These are phyloP conservation scores for Zeugodacus cucurbitae DNA, from an alignment of 1,140 invertebrate species.

Conservation along the genomic window DNA sequence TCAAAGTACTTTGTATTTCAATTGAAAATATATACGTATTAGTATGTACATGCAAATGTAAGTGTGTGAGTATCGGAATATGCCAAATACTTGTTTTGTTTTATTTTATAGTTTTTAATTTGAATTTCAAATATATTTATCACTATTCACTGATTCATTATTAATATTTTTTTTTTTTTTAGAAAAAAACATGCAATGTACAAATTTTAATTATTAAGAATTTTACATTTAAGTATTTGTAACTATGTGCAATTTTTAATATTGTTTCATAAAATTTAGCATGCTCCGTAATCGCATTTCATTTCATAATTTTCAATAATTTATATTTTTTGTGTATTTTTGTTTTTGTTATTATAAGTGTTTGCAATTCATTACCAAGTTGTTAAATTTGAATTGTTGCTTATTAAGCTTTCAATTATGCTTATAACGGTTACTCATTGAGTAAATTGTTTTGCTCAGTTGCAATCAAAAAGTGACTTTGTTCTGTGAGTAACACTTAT, in stretches of 20 bases:
- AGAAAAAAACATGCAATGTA: slow-evolving; percentile 37
- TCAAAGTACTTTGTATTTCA: too few relatives aligned
- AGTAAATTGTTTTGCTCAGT: slow-evolving; percentile 9
- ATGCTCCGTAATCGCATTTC: neutral
- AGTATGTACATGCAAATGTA: too few relatives aligned
- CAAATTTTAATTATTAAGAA: slow-evolving; percentile 20
- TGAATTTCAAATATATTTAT: neutral
- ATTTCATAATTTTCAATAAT: neutral
- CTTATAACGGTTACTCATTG: slow-evolving; percentile 12
- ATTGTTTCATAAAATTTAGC: neutral
- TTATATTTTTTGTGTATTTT: neutral
- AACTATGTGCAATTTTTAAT: neutral
- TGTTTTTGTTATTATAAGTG: neutral
- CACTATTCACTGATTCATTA: neutral
- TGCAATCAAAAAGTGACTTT: neutral
- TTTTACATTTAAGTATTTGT: neutral
- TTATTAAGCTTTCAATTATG: neutral
- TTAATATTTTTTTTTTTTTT: neutral
- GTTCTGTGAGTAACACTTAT: neutral
- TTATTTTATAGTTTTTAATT: neutral
- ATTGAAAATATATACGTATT: too few relatives aligned
- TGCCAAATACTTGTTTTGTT: neutral
- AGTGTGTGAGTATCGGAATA: neutral
- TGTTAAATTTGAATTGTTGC: neutral
- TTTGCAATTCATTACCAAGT: neutral